These are phyloP conservation scores for Parthenolecanium corni DNA, from an alignment of 2,888 invertebrate species.

Conservation along the genomic window DNA sequence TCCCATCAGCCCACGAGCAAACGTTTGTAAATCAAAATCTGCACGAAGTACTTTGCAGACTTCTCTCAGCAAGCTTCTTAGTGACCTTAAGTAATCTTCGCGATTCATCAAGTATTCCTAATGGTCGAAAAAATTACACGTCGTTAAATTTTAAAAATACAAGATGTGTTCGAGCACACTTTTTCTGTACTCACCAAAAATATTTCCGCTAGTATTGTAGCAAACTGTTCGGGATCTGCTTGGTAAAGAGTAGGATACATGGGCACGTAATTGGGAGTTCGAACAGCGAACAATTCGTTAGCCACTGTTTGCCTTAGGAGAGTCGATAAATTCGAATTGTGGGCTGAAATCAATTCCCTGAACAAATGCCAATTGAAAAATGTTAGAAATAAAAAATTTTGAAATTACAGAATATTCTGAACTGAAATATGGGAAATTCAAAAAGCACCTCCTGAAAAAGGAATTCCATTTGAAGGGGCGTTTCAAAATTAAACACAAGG, in stretches of 20 bases:
- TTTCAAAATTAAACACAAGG: too few species aligned
- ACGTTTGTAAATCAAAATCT: conserved; percentile 65
- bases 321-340: conserved; percentile 70
- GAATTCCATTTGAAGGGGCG: too few species aligned
- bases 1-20: conserved; percentile 49
- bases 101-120: conserved; percentile 73
- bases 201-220: conserved; percentile 71
- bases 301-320: conserved; percentile 84
- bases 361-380: conserved; percentile 30
- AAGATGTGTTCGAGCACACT: background rate
- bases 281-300: conserved; percentile 82
- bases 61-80: conserved; percentile 77
- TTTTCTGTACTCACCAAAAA: conserved; percentile 45
- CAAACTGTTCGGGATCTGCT: conserved; percentile 67
- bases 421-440: too few species aligned
- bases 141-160: background rate
- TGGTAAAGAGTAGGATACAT: conserved; percentile 84
- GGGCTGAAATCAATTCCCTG: conserved; percentile 77
- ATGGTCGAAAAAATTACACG: too few species aligned
- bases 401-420: too few species aligned
- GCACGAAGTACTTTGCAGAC: conserved; percentile 71
- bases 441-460: too few species aligned
- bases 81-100: conserved; percentile 79
- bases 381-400: too few species aligned
- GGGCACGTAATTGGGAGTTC: conserved; percentile 73